phyloP scores from a whole-genome alignment of 2,113 vertebrate species.

The Leucosticte australis region DNA sequence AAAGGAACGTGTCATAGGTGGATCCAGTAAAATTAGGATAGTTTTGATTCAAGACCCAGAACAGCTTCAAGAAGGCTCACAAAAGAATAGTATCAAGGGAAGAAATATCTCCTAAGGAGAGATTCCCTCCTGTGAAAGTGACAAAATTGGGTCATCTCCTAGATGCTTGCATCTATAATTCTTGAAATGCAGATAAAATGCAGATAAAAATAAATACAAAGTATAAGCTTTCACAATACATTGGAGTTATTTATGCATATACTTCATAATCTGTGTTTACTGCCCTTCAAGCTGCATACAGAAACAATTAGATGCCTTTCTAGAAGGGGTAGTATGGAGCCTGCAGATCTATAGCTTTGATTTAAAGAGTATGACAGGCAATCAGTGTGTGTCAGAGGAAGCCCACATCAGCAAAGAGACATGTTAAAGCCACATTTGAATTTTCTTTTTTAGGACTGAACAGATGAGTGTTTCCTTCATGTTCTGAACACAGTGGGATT shows the following conservation, averaged over 20 bases:
- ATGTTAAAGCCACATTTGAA: neutral
- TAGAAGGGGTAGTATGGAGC: neutral
- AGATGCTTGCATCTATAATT: neutral
- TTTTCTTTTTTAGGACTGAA: neutral
- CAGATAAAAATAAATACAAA: neutral
- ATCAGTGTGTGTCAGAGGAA: conserved; percentile 30
- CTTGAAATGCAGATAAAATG: neutral
- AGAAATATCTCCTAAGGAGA: neutral
- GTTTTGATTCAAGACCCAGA: neutral
- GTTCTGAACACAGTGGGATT: neutral
- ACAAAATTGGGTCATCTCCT: neutral
- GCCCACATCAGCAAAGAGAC: conserved; percentile 8
- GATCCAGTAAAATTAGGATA: neutral
- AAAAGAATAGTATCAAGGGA: neutral
- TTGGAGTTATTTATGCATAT: neutral
- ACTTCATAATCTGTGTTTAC: neutral
- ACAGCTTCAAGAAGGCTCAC: neutral
- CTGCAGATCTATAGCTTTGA: conserved; percentile 18
- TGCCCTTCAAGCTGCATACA: neutral
- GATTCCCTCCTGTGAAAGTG: neutral
- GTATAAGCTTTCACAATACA: neutral
- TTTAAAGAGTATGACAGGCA: conserved; percentile 37
- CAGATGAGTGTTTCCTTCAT: neutral
- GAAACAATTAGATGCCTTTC: conserved; percentile 19
- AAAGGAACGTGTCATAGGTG: neutral